Evolutionary conservation across 2,888 invertebrate genomes (phyloP), one percentile per base, ranked within the genome.

Genomic region (Tetheella fluctuosa): DNA sequence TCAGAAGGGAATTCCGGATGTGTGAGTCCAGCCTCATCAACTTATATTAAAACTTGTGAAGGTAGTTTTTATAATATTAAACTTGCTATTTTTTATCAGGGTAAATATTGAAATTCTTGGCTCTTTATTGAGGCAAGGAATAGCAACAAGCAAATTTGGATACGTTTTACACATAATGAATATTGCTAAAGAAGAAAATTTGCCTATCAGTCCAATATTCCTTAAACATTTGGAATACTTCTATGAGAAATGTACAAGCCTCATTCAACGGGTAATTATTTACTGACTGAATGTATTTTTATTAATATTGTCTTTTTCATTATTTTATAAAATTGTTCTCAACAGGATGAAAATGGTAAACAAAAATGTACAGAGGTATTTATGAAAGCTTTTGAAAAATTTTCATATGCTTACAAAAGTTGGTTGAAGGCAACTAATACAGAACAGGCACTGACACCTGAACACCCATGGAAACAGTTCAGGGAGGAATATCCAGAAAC

Each of bases 91-190:
- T 52, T 23, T 54, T 63, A 37, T 74, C 88, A 95, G 97, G 74
- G 87, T 96, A 52, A 98, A 97, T 81, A 90, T 94, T 58, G 94
- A 95, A 85, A 96, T 98, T 65, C 85, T 97, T 57, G 96, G 96
- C 15, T 94, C 96, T 25, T 94, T 98, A 86, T 71, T 98, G 34
- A 91, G 90, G 15, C 94, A 95, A 74, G 97, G 96, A 2, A 94
- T 95, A 70, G 80, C 83, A 5, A 85, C 90, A 23, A 89, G 81
- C 61, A 91, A 96, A 60, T 96, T 97, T 83, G 81, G 85, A 0
- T 97, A 96, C 83, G 90, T 97, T 23, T 81, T 94, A 17, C 94
- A 95, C 77, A 89, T 98, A 25, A 94, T 98, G 94, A 93, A 96
- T 70, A 86, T 94, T 52, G 94, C 95, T 64, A 90, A 94, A 65